Percentiles rank a stretch among this genome's conserved stretches.
These are phyloP conservation scores for Acleris literana DNA, from an alignment of 2,888 invertebrate species.

Conservation along the genomic window DNA sequence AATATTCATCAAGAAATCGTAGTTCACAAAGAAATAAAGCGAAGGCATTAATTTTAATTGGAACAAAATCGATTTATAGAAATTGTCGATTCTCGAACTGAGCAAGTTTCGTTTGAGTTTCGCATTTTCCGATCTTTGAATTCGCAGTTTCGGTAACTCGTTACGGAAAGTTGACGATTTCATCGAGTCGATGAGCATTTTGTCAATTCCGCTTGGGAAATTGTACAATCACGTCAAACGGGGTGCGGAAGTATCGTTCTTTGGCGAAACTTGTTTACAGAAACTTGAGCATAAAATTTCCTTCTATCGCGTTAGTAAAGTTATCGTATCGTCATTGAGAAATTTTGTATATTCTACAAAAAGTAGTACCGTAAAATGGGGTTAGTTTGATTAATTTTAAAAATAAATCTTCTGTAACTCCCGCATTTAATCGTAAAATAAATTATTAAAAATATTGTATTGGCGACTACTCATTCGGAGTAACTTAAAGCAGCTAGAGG, in stretches of 20 bases:
- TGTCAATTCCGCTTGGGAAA: constrained; percentile 31
- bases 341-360: too few species aligned
- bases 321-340: too few species aligned
- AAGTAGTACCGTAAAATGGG: too few species aligned
- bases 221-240: constrained; percentile 16
- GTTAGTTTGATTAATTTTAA: too few species aligned
- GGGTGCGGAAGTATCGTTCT: constrained; percentile 4
- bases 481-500: too few species aligned
- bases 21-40: constrained; percentile 24
- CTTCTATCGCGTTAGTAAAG: too few species aligned
- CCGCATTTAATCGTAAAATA: too few species aligned
- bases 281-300: too few species aligned
- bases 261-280: not conserved
- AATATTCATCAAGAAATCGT: constrained; percentile 5
- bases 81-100: constrained; percentile 37
- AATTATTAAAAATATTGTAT: too few species aligned
- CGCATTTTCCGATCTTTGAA: constrained; percentile 38
- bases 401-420: too few species aligned
- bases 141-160: constrained; percentile 36
- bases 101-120: constrained; percentile 46
- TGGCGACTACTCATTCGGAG: too few species aligned
- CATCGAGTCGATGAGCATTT: constrained; percentile 46
- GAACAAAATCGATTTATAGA: constrained; percentile 33
- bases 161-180: constrained; percentile 43
- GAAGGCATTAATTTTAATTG: constrained; percentile 37